These are phyloP conservation scores for Recurvirostra avosetta DNA, from an alignment of 2,113 vertebrate species.

Conservation along the genomic window DNA sequence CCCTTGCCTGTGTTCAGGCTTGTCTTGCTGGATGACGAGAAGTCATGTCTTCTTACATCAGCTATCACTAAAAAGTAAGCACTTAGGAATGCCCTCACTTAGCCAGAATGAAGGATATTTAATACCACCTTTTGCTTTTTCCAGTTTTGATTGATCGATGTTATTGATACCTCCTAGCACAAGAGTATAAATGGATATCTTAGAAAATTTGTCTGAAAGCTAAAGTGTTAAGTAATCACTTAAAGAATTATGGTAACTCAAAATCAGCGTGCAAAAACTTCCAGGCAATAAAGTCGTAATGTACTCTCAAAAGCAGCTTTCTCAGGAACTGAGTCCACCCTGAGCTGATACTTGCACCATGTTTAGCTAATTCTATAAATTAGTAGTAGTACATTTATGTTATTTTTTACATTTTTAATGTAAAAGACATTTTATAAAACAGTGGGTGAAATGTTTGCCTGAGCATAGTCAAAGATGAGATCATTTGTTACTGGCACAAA, in stretches of 20 bases:
- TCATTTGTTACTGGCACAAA: constrained; percentile 51
- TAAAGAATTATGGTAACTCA: background rate
- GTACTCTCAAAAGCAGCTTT: background rate
- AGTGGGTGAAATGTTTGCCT: constrained; percentile 29
- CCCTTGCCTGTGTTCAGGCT: background rate
- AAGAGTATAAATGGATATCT: background rate
- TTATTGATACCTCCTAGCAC: background rate
- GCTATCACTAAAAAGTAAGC: background rate
- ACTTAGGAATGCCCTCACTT: background rate
- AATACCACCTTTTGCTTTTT: background rate
- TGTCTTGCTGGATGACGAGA: background rate
- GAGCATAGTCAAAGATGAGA: background rate
- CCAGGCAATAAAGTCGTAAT: background rate
- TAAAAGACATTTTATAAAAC: constrained; percentile 2
- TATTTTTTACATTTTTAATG: constrained; percentile 3
- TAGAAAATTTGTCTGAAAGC: background rate
- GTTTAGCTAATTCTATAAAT: background rate
- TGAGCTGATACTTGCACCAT: background rate
- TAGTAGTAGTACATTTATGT: background rate
- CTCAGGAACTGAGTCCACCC: background rate
- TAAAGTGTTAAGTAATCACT: background rate
- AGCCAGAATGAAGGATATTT: background rate
- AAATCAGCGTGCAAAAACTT: background rate
- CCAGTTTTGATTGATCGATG: background rate
- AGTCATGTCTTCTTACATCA: background rate